These are phyloP conservation scores for Anthophora plumipes DNA, from an alignment of 2,888 invertebrate genomes.

Conservation along the genomic window DNA sequence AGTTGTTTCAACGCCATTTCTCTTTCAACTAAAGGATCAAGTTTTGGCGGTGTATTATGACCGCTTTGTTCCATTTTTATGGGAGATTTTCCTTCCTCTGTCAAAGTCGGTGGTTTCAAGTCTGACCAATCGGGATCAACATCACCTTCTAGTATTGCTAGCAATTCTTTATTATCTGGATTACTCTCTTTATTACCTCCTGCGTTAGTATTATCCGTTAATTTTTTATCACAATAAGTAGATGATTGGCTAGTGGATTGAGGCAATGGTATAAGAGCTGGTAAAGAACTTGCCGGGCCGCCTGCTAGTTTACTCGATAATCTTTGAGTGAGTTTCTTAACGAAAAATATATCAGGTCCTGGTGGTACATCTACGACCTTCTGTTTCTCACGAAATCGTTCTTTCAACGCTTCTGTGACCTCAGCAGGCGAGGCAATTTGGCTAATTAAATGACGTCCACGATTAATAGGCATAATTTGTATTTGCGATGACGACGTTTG, in stretches of 20 bases:
- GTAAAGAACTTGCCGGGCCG: conserved; percentile 67
- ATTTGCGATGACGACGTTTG: conserved; percentile 58
- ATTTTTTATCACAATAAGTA: conserved; percentile 48
- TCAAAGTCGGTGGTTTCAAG: conserved; percentile 76
- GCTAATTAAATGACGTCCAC: conserved; percentile 84
- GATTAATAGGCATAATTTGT: conserved; percentile 45
- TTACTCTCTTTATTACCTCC: conserved; percentile 69
- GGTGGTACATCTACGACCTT: conserved; percentile 83
- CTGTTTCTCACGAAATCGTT: conserved; percentile 85
- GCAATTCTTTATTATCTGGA: conserved; percentile 85
- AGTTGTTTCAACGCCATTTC: conserved; percentile 87
- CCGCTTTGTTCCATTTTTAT: conserved; percentile 48
- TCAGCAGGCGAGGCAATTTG: conserved; percentile 86
- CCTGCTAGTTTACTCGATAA: conserved; percentile 84
- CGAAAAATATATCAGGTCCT: conserved; percentile 85
- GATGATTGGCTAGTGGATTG: conserved; percentile 49
- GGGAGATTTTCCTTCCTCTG: conserved; percentile 63
- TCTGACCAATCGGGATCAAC: conserved; percentile 85
- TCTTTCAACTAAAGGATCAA: conserved; percentile 85
- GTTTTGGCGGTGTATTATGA: conserved; percentile 73
- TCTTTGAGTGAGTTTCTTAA: conserved; percentile 86
- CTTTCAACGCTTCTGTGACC: conserved; percentile 86
- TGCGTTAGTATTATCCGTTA: conserved; percentile 48
- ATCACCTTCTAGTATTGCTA: conserved; percentile 87
- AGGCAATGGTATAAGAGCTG: conserved; percentile 71